Conservation (phyloP, 2,113 vertebrate species). For the Lathamus discolor region DNA sequence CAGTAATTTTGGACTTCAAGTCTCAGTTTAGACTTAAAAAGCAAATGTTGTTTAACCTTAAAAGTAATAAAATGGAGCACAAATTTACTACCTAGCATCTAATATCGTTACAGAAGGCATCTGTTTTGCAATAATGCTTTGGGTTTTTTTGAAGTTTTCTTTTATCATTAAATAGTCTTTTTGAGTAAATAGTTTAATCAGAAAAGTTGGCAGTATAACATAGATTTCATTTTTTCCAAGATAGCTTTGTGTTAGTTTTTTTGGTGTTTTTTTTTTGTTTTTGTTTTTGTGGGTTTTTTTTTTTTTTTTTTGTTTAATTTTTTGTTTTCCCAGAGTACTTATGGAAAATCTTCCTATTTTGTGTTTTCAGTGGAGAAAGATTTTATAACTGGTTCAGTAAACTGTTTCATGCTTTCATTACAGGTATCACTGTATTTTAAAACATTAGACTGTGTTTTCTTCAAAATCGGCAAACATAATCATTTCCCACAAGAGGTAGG, state of each 20-base stretch:
- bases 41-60: slow-evolving; percentile 1
- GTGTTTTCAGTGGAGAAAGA: background rate
- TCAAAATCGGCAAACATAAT: background rate
- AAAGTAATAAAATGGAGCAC: background rate
- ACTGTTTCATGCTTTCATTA: background rate
- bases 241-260: background rate
- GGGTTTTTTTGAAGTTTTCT: background rate
- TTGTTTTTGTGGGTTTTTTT: too few species aligned
- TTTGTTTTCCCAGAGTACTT: background rate
- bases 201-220: background rate
- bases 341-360: background rate
- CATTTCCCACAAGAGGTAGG: background rate
- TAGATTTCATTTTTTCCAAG: background rate
- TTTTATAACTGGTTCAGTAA: background rate
- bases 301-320: background rate
- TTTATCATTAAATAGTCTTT: background rate
- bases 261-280: background rate
- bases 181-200: slow-evolving; percentile 6
- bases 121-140: background rate
- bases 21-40: background rate
- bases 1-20: background rate
- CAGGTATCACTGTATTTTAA: background rate
- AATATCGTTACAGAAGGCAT: background rate
- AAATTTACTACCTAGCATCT: background rate
- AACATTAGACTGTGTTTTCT: background rate